Evolutionary conservation across 2,888 invertebrate genomes (phyloP).

Genomic region (Drosophila helvetica): DNA sequence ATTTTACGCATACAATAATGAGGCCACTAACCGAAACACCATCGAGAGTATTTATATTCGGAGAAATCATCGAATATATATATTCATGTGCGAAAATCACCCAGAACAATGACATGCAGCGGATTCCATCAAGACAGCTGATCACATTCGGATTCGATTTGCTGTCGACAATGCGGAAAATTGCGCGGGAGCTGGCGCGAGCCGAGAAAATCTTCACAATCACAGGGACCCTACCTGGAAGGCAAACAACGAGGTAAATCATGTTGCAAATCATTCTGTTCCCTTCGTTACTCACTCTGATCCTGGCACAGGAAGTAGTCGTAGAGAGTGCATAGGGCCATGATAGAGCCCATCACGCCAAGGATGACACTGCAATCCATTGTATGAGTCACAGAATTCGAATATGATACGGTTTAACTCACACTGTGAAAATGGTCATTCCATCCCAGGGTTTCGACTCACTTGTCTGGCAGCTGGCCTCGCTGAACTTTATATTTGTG

Average conservation of each 20-base stretch:
- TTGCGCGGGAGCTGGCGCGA: slow-evolving; percentile 54
- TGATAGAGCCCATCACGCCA: slow-evolving; percentile 33
- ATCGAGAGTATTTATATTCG: slow-evolving; percentile 51
- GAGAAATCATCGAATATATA: background rate
- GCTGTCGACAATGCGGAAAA: slow-evolving; percentile 52
- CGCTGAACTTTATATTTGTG: slow-evolving; percentile 21
- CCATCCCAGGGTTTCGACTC: slow-evolving; percentile 46
- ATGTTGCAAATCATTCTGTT: background rate
- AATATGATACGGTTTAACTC: slow-evolving; percentile 24
- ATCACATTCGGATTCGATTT: slow-evolving; percentile 65
- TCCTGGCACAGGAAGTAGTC: slow-evolving; percentile 53
- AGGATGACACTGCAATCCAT: slow-evolving; percentile 46
- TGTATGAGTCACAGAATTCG: background rate
- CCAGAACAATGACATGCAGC: slow-evolving; percentile 82
- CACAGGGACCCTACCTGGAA: slow-evolving; percentile 35
- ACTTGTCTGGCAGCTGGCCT: slow-evolving; percentile 38
- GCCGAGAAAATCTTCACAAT: slow-evolving; percentile 67
- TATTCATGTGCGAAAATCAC: slow-evolving; percentile 79
- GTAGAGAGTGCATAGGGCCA: slow-evolving; percentile 53
- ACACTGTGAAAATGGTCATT: slow-evolving; percentile 72
- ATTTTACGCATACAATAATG: background rate
- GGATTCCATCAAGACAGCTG: slow-evolving; percentile 81
- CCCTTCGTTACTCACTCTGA: slow-evolving; percentile 38
- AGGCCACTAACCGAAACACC: slow-evolving; percentile 40
- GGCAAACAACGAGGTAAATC: background rate